Conservation (phyloP, 2,888 invertebrate species). For the Diogma glabrata region DNA sequence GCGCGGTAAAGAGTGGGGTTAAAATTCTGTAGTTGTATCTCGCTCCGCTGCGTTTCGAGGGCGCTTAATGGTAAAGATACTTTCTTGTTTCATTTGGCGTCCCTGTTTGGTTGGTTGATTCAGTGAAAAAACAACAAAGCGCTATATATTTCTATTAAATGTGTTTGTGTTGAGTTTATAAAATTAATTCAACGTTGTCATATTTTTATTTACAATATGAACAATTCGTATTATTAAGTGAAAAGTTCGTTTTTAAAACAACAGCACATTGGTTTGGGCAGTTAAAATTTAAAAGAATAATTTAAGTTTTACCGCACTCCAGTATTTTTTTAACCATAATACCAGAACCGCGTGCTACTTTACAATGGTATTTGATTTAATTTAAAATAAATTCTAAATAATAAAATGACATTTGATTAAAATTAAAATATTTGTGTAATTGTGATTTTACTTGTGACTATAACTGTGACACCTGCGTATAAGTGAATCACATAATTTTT, state of each 20-base stretch:
- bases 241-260: slow-evolving; percentile 6
- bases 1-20: slow-evolving; percentile 10
- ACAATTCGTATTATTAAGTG: too few relatives aligned
- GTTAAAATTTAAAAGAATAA: slow-evolving; percentile 18
- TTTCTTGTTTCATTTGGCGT: slow-evolving; percentile 8
- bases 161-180: slow-evolving; percentile 3
- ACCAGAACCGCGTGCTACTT: slow-evolving; percentile 20
- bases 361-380: slow-evolving; percentile 16
- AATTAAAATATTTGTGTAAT: too few relatives aligned
- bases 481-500: too few relatives aligned
- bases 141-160: background rate
- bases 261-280: slow-evolving; percentile 16
- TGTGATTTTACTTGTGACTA: background rate
- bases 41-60: slow-evolving; percentile 43
- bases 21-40: slow-evolving; percentile 15
- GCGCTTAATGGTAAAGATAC: slow-evolving; percentile 33
- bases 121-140: slow-evolving; percentile 33
- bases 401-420: too few relatives aligned
- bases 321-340: slow-evolving; percentile 19
- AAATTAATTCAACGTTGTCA: slow-evolving; percentile 42
- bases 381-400: background rate
- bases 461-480: slow-evolving; percentile 10
- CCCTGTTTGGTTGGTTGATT: slow-evolving; percentile 39
- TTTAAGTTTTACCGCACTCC: slow-evolving; percentile 21
- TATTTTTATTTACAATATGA: slow-evolving; percentile 12